These are phyloP conservation scores for Mastomys natalensis DNA, from an alignment of 2,113 vertebrate species.

Conservation along the genomic window DNA sequence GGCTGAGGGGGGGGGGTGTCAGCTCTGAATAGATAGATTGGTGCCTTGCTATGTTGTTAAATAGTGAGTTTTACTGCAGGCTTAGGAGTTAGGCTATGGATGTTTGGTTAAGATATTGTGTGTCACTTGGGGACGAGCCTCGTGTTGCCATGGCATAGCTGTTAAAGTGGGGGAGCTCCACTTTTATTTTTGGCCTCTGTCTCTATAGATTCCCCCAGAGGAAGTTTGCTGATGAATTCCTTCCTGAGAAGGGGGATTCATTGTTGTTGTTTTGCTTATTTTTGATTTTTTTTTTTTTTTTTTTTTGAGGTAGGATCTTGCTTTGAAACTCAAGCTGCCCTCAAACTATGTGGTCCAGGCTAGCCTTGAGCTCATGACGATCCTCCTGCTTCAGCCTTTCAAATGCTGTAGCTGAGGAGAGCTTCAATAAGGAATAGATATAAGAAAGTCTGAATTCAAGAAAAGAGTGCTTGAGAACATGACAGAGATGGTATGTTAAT, in stretches of 20 bases:
- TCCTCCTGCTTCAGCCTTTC: not conserved
- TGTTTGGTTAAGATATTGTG: not conserved
- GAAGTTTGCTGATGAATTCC: conserved; percentile 17
- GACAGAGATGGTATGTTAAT: not conserved
- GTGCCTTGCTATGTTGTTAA: not conserved
- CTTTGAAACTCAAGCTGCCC: not conserved
- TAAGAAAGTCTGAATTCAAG: conserved; percentile 13
- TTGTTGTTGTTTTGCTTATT: not conserved
- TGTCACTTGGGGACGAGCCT: too few relatives aligned
- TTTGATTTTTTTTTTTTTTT: not conserved
- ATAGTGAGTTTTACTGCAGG: not conserved
- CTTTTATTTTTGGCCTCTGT: not conserved
- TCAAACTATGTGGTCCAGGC: not conserved
- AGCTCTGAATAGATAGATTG: not conserved
- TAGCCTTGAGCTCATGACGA: not conserved
- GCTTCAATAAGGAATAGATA: not conserved
- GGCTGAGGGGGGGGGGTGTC: too few relatives aligned
- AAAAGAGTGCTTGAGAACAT: not conserved
- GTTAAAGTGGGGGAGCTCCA: not conserved
- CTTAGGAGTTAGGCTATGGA: not conserved
- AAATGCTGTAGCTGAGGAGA: not conserved
- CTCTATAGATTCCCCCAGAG: not conserved
- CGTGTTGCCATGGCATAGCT: too few relatives aligned
- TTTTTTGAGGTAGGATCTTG: not conserved
- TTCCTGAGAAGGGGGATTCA: not conserved